A percentile compares a stretch with the other conserved stretches of the same genome.
Evolutionary conservation across 2,797 vertebrate species (phyloP).

Genomic region (Acanthornis magna): DNA sequence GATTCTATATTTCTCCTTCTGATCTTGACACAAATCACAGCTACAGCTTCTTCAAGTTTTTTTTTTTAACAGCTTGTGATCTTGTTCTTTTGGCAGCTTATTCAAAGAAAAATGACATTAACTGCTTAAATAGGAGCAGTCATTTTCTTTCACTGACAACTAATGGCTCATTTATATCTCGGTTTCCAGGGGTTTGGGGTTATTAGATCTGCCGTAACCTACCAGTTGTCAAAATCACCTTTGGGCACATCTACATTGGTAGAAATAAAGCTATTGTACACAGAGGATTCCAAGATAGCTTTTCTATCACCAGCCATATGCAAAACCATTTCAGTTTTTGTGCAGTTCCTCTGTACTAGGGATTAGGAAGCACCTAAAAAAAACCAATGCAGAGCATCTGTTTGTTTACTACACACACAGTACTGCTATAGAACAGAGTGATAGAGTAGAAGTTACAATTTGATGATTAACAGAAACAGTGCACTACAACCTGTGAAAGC

Average conservation of each 20-base stretch:
- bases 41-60: neutral
- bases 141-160: neutral
- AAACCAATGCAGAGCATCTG: neutral
- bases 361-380: neutral
- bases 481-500: neutral
- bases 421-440: neutral
- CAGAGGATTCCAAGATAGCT: neutral
- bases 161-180: neutral
- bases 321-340: neutral
- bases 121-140: neutral
- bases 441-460: neutral
- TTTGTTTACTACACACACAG: neutral
- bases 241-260: neutral
- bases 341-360: neutral
- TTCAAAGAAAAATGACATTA: neutral
- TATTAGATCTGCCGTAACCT: neutral
- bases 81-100: constrained; percentile 25
- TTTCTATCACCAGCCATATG: neutral
- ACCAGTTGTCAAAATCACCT: neutral
- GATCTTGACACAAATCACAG: neutral
- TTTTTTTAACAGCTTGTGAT: neutral
- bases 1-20: neutral
- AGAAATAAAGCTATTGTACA: neutral
- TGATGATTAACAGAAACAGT: neutral
- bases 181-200: neutral